Conservation (phyloP, 2,797 vertebrate species). For the Rhynchonycteris naso region DNA sequence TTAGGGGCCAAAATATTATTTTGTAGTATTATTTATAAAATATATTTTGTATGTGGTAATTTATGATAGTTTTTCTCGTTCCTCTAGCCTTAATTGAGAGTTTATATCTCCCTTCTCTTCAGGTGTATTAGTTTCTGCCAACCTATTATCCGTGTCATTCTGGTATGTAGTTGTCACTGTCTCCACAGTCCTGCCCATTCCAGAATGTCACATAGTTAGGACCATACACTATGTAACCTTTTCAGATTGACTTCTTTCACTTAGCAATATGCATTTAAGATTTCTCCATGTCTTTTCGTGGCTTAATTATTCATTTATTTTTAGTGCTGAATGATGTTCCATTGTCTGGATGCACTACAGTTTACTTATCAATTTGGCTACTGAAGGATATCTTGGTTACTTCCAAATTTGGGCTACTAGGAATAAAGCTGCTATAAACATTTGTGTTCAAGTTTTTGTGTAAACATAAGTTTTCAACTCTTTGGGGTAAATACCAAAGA, state of each 20-base stretch:
- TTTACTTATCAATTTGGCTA: background rate
- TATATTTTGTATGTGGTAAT: background rate
- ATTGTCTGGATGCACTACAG: background rate
- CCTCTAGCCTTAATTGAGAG: background rate
- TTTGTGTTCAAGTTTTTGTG: background rate
- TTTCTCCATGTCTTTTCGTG: background rate
- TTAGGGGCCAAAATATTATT: background rate
- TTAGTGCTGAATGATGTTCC: background rate
- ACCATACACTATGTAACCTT: background rate
- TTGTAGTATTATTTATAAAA: background rate
- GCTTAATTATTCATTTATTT: background rate
- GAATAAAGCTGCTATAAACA: background rate
- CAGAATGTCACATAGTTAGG: background rate
- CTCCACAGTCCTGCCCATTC: background rate
- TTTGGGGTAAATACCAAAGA: background rate
- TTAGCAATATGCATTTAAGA: background rate
- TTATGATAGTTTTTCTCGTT: background rate
- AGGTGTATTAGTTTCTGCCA: background rate
- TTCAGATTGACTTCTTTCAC: background rate
- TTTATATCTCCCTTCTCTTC: background rate
- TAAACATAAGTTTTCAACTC: background rate
- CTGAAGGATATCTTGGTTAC: background rate
- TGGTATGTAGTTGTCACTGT: background rate
- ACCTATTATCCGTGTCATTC: background rate
- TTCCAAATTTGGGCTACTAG: background rate